Evolutionary conservation across 2,888 invertebrate genomes (phyloP).

Genomic region (Leptothorax acervorum): DNA sequence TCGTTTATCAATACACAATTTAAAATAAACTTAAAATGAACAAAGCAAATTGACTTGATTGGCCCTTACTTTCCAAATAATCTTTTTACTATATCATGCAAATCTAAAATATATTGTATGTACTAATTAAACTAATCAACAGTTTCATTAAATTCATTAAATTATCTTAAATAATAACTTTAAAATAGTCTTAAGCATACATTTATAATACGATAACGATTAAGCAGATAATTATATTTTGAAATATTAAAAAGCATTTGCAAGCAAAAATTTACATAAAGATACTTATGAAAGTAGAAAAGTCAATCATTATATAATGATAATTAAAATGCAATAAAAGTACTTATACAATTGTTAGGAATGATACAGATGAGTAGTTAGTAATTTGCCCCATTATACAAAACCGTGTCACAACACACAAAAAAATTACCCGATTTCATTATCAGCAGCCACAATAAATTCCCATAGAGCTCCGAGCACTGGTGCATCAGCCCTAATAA

Average conservation of each 20-base stretch:
- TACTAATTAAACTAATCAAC: neutral
- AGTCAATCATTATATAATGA: neutral
- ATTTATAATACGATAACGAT: neutral
- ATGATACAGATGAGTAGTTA: constrained; percentile 15
- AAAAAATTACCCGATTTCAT: constrained; percentile 90
- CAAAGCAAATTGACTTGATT: neutral
- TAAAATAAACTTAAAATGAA: neutral
- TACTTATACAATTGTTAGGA: constrained; percentile 13
- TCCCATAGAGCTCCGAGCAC: constrained; percentile 99
- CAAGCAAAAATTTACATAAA: constrained; percentile 2
- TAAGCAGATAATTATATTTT: constrained; percentile 5
- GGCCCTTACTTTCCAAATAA: neutral
- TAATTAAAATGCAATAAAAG: neutral
- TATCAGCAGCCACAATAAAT: constrained; percentile 92
- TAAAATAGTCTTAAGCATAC: neutral
- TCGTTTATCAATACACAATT: neutral
- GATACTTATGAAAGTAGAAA: neutral
- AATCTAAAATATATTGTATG: neutral
- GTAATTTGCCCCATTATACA: neutral
- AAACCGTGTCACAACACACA: neutral
- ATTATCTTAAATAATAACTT: neutral
- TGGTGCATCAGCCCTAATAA: constrained; percentile 97
- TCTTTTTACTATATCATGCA: constrained; percentile 1
- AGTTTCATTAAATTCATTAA: neutral
- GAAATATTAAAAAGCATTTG: neutral